phyloP scores from a whole-genome alignment of 1,140 invertebrate genomes.

The Bicyclus anynana region DNA sequence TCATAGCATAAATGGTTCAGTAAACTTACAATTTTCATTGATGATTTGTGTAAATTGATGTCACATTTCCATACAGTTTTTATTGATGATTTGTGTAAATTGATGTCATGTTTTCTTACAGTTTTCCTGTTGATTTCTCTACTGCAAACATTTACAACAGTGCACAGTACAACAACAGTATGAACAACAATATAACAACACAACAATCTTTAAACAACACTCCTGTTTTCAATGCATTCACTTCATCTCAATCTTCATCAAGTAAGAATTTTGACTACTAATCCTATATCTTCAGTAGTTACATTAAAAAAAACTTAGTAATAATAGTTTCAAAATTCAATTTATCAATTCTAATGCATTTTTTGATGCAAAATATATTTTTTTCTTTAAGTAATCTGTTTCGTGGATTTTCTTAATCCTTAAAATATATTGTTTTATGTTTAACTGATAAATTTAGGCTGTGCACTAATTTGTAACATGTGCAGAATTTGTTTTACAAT shows the following conservation, averaged over 20 bases:
- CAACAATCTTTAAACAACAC: conserved; percentile 32
- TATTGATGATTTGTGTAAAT: background rate
- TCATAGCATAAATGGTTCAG: background rate
- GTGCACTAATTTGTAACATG: too few species aligned
- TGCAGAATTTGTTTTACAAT: too few species aligned
- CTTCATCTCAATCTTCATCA: conserved; percentile 35
- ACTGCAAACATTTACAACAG: conserved; percentile 75
- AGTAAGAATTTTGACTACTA: conserved; percentile 54
- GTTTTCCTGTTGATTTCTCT: conserved; percentile 76
- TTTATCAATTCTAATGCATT: too few species aligned
- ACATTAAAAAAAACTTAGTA: too few species aligned
- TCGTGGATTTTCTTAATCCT: too few species aligned
- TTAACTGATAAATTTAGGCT: too few species aligned
- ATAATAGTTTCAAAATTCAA: too few species aligned
- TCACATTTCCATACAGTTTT: conserved; percentile 1
- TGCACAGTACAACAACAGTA: conserved; percentile 68
- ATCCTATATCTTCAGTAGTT: too few species aligned
- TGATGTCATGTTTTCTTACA: conserved; percentile 45
- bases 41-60: background rate
- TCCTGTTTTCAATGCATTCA: conserved; percentile 52
- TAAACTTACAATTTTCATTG: background rate
- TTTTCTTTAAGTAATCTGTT: too few species aligned
- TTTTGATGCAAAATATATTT: too few species aligned
- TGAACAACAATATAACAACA: conserved; percentile 49
- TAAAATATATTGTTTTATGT: too few species aligned